A percentile compares a stretch with the other conserved stretches of the same genome.
phyloP scores from a whole-genome alignment of 2,113 vertebrate genomes.

The Puma concolor region DNA sequence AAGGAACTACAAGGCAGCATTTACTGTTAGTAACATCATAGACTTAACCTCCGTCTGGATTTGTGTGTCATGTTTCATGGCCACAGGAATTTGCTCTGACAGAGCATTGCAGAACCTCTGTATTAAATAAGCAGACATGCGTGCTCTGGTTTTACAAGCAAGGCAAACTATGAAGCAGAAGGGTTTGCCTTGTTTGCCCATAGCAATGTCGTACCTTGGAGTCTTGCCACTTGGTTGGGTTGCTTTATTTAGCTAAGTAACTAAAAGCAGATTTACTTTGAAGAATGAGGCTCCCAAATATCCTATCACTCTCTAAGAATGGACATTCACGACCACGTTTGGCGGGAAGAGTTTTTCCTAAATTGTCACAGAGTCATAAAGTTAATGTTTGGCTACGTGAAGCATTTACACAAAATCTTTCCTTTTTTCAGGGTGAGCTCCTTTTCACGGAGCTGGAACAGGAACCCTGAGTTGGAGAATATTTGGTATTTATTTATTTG shows the following conservation, averaged over 20 bases:
- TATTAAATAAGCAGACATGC: neutral
- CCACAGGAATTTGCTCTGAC: neutral
- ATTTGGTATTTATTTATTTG: neutral
- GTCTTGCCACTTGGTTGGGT: slow-evolving; percentile 13
- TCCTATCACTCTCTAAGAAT: slow-evolving; percentile 3
- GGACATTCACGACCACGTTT: neutral
- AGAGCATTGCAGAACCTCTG: neutral
- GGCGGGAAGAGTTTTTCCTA: neutral
- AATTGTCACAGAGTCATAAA: neutral
- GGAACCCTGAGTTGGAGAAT: neutral
- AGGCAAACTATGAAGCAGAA: neutral
- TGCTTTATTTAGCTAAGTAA: slow-evolving; percentile 21
- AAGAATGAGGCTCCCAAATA: neutral
- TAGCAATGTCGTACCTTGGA: neutral
- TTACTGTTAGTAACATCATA: neutral
- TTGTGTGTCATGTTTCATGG: neutral
- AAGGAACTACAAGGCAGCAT: neutral
- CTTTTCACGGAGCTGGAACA: accelerated
- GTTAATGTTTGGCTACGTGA: neutral
- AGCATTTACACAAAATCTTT: neutral
- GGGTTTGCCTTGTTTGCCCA: neutral
- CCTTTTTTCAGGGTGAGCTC: neutral
- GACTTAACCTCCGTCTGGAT: neutral
- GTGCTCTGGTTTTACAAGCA: neutral
- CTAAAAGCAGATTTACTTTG: slow-evolving; percentile 23